A percentile compares a stretch with the other conserved stretches of the same genome.
These are phyloP conservation scores for Eurytoma adleriae DNA, from an alignment of 2,888 invertebrate genomes.

Conservation along the genomic window DNA sequence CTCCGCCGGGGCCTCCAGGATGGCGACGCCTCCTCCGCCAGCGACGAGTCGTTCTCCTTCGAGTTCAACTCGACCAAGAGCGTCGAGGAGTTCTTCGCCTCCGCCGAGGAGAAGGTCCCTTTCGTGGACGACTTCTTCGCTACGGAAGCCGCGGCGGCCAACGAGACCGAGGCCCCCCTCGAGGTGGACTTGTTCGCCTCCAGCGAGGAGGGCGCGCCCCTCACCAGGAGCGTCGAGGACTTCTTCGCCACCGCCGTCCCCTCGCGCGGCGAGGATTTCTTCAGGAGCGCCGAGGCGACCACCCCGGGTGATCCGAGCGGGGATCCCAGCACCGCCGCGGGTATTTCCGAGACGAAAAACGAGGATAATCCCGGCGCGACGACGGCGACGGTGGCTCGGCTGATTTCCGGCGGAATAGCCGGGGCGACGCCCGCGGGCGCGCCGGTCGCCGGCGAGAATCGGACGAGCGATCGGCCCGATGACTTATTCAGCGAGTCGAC, in stretches of 20 bases:
- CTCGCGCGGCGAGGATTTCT: too few relatives aligned
- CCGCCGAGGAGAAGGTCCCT: not conserved
- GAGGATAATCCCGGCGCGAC: conserved; percentile 14
- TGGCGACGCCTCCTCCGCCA: not conserved
- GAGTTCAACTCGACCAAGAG: conserved; percentile 39
- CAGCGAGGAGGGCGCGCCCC: not conserved
- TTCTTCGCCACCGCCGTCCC: not conserved
- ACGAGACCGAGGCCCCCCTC: not conserved
- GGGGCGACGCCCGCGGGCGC: not conserved
- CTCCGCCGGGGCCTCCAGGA: not conserved
- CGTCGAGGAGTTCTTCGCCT: conserved; percentile 30
- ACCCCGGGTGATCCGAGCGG: not conserved
- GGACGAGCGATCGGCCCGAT: conserved; percentile 20
- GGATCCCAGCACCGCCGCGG: conserved; percentile 13
- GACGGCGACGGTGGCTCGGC: conserved; percentile 10
- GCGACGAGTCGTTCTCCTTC: not conserved
- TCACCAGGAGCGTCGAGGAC: conserved; percentile 11
- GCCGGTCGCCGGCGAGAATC: conserved; percentile 10
- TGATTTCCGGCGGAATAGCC: too few relatives aligned
- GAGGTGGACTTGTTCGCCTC: not conserved
- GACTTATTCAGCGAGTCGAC: conserved; percentile 18
- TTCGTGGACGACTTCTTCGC: too few relatives aligned
- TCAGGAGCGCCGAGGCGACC: conserved; percentile 12
- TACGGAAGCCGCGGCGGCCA: not conserved
- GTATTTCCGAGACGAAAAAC: conserved; percentile 35